These are phyloP conservation scores for Ametastegia equiseti DNA, from an alignment of 2,888 invertebrate genomes.

Conservation along the genomic window DNA sequence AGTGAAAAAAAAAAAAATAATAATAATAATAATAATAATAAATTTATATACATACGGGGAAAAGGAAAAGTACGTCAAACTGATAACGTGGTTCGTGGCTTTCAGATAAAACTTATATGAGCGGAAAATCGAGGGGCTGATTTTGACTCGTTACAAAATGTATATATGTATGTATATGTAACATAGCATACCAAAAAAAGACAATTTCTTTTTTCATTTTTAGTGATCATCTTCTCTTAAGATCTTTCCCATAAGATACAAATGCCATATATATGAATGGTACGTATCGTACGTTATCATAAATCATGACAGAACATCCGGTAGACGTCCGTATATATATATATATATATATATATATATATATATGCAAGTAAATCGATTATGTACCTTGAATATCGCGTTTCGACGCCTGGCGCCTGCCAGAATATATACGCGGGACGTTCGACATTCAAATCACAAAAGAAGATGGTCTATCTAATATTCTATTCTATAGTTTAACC, in stretches of 20 bases:
- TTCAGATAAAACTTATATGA: too few relatives aligned
- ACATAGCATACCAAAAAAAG: constrained; percentile 33
- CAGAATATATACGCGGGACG: not conserved
- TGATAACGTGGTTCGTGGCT: too few relatives aligned
- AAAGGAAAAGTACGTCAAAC: too few relatives aligned
- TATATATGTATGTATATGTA: too few relatives aligned
- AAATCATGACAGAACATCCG: not conserved
- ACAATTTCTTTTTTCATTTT: not conserved
- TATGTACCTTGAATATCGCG: not conserved
- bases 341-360: not conserved
- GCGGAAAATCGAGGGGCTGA: too few relatives aligned
- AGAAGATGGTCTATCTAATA: not conserved
- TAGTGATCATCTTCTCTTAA: not conserved
- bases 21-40: too few relatives aligned
- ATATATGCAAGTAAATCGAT: not conserved
- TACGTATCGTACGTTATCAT: not conserved
- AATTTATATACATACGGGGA: too few relatives aligned
- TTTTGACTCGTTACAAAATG: too few relatives aligned
- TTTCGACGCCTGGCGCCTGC: constrained; percentile 7
- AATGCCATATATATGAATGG: not conserved
- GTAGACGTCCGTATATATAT: too few relatives aligned
- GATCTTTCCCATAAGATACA: not conserved
- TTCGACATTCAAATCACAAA: not conserved
- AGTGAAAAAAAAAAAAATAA: too few relatives aligned
- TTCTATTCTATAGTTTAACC: too few relatives aligned